Evolutionary conservation across 2,113 vertebrate genomes (phyloP).

Genomic region (Callorhinus ursinus): DNA sequence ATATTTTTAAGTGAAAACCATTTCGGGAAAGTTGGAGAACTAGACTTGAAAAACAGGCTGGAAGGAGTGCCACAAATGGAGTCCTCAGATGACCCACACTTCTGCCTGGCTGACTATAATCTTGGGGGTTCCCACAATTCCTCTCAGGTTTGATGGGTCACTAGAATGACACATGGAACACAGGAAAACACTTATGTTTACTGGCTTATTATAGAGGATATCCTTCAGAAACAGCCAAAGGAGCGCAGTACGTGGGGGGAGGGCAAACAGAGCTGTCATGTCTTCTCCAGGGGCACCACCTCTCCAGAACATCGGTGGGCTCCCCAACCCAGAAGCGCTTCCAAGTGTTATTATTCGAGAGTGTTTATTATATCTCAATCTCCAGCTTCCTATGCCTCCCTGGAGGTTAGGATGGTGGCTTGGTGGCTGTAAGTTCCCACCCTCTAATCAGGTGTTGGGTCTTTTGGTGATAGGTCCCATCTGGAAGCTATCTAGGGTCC

Average conservation of each 20-base stretch:
- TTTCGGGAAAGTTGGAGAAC: background rate
- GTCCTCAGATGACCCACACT: background rate
- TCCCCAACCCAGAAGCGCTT: background rate
- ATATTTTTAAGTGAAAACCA: background rate
- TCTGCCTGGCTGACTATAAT: background rate
- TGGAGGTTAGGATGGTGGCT: background rate
- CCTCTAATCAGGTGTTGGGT: background rate
- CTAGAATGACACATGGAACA: background rate
- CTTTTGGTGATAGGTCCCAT: background rate
- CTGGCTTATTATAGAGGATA: background rate
- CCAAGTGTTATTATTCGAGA: background rate
- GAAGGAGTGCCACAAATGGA: background rate
- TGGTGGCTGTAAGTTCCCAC: background rate
- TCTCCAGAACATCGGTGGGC: too few species aligned
- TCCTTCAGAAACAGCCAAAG: background rate
- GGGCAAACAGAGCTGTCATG: background rate
- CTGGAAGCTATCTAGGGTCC: background rate
- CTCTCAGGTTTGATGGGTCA: background rate
- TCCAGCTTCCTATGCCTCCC: background rate
- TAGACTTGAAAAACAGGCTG: constrained; percentile 1
- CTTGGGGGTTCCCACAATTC: background rate
- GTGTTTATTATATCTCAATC: background rate
- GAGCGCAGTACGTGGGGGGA: background rate
- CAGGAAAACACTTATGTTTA: background rate
- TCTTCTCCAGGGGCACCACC: background rate